Base-by-base conservation (phyloP, 2,797 vertebrate genomes). In the Lithobates sylvaticus region DNA sequence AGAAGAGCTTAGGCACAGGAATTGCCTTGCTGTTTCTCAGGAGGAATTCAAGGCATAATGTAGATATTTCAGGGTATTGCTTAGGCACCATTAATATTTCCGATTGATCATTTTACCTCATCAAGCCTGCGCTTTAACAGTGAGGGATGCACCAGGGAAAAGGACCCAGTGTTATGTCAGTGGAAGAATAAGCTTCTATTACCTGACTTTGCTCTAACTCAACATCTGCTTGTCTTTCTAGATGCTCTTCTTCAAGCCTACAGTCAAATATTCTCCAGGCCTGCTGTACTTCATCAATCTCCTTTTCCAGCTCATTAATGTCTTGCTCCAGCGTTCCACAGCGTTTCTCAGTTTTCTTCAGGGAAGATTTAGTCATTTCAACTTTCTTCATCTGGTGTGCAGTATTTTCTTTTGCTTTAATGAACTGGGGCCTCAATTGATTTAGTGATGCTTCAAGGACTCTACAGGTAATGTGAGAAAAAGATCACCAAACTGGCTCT, bases 391-490 rank as follows among this genome's bases (percentile, higher is more conserved):
- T 88, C 85, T 96, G 96, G 89, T 99, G 94, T 78, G 95, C 92
- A 23, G 96, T 96, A 82, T 97, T 98, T 76, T 98, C 97, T 89
- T 96, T 98, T 83, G 96, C 95, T 93, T 96, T 98, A 92, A 98
- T 94, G 88, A 96, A 98, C 42, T 95, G 95, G 16, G 96, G 84
- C 81, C 69, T 95, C 88, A 92, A 93, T 88, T 96, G 96, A 91
- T 92, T 92, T 84, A 97, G 89, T 10, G 90, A 87, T 10, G 94
- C 91, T 88, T 99, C 97, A 89, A 97, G 90, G 86, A 91, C 90
- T 23, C 98, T 99, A 85, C 13, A 39, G 29, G 50, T 18, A 5
- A 54, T 54, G 16, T 18, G 3, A 54, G 16, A 54, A 54, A 54
- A 13, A 47, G 12, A 54, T 54, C 4, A 50, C 4, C 15, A 54